Percentiles rank a stretch among this genome's conserved stretches.
Conservation (phyloP, 2,113 vertebrate genomes). For the Siniperca chuatsi region DNA sequence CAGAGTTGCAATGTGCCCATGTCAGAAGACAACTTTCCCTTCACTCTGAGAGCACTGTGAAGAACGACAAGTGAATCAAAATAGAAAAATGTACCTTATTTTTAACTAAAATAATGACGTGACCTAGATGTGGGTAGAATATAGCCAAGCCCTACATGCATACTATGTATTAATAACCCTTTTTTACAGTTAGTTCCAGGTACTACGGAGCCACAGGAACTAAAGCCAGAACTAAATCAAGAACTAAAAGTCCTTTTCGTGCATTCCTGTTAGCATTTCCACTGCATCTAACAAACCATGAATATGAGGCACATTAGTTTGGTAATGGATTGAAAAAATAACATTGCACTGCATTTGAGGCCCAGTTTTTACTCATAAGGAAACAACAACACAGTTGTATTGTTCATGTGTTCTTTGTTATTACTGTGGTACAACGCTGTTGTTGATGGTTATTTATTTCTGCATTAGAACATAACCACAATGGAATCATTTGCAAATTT, state of each 20-base stretch:
- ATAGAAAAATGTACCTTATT: neutral
- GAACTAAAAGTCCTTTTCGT: neutral
- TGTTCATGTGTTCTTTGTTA: neutral
- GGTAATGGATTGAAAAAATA: neutral
- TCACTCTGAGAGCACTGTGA: neutral
- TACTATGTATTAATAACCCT: neutral
- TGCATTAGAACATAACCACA: neutral
- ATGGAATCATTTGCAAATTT: neutral
- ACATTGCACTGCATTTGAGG: neutral
- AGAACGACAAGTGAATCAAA: neutral
- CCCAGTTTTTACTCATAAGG: neutral
- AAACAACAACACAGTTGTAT: neutral
- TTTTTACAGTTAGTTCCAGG: neutral
- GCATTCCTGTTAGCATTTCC: neutral
- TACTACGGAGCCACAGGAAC: neutral
- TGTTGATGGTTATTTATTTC: neutral
- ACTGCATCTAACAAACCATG: neutral
- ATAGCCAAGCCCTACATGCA: neutral
- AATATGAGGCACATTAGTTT: neutral
- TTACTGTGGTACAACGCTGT: neutral
- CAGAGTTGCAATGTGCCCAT: neutral
- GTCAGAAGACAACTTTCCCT: neutral
- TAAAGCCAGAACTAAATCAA: neutral
- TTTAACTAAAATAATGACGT: neutral
- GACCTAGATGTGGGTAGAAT: neutral